Percentiles rank a stretch among this genome's conserved stretches.
phyloP scores from a whole-genome alignment of 2,797 vertebrate genomes.

The Phalanger gymnotis region DNA sequence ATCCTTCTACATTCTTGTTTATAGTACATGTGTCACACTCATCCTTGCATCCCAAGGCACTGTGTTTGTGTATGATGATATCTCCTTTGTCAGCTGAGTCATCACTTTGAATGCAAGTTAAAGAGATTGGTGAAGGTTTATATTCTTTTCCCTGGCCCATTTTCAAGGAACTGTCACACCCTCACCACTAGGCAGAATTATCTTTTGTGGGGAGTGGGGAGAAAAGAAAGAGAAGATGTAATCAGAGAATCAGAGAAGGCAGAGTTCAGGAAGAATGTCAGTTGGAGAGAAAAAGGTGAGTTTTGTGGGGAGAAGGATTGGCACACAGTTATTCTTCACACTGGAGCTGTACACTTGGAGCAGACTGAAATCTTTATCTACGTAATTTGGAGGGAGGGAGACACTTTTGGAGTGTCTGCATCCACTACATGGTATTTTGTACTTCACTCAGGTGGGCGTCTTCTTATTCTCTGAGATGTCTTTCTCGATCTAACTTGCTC shows the following conservation, averaged over 20 bases:
- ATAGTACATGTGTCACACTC: background rate
- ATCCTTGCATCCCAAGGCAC: background rate
- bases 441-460: background rate
- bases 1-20: background rate
- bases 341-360: background rate
- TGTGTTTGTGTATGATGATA: background rate
- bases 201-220: background rate
- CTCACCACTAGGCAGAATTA: background rate
- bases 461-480: background rate
- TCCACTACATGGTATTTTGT: background rate
- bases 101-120: conserved; percentile 8
- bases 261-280: background rate
- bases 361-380: background rate
- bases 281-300: background rate
- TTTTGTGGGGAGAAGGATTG: background rate
- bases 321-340: background rate
- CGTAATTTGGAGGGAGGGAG: background rate
- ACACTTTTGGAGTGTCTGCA: background rate
- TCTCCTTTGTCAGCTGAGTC: background rate
- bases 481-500: background rate
- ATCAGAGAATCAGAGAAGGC: background rate
- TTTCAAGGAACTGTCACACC: background rate
- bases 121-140: background rate
- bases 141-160: background rate
- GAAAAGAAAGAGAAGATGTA: background rate